A percentile compares a stretch with the other conserved stretches of the same genome.
These are phyloP conservation scores for Monodelphis domestica DNA, from an alignment of 2,797 vertebrate species.

Conservation along the genomic window DNA sequence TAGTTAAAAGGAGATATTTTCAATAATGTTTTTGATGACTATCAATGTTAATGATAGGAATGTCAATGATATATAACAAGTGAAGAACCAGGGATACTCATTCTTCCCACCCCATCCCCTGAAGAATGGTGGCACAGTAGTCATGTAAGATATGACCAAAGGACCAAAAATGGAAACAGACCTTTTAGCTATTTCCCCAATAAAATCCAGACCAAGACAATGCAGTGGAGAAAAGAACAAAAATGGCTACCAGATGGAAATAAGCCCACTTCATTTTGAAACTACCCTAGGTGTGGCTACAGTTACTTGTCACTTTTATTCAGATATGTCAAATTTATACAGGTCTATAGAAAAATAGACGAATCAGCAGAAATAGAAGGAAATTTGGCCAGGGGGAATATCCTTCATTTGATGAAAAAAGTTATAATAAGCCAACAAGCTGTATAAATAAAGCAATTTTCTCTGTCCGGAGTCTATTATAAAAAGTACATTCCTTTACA, in stretches of 20 bases:
- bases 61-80: neutral
- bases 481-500: conserved; percentile 27
- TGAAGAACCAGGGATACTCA: neutral
- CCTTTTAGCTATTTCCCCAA: conserved; percentile 4
- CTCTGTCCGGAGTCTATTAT: conserved; percentile 3
- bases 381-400: neutral
- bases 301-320: conserved; percentile 12
- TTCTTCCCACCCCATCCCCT: neutral
- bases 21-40: neutral
- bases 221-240: conserved; percentile 26
- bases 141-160: neutral
- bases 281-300: conserved; percentile 54
- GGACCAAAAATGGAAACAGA: neutral
- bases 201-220: conserved; percentile 18
- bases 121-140: neutral
- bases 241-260: conserved; percentile 36
- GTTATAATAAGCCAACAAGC: conserved; percentile 15
- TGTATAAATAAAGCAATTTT: conserved; percentile 65
- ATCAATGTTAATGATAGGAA: no score
- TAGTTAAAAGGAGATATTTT: conserved; percentile 5
- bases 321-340: conserved; percentile 47
- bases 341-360: conserved; percentile 30
- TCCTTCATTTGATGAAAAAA: conserved; percentile 20
- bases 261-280: conserved; percentile 30
- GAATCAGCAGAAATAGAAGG: conserved; percentile 37